These are phyloP conservation scores for Gallirallus australis DNA, from an alignment of 2,797 vertebrate genomes.

Conservation along the genomic window DNA sequence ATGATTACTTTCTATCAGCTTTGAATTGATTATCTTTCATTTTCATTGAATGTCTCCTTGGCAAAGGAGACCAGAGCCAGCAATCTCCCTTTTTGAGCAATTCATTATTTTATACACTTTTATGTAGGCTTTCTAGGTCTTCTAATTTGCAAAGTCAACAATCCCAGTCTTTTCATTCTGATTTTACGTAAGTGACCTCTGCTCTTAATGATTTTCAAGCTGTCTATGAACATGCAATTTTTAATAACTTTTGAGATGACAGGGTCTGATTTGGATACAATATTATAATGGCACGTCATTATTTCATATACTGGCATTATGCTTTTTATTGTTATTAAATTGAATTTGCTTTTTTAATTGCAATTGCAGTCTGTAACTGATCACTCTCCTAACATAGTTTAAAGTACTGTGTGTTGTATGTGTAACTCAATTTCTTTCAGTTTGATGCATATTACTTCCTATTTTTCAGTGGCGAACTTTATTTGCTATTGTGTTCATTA, in stretches of 20 bases:
- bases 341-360: constrained; percentile 33
- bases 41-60: constrained; percentile 62
- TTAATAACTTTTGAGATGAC: constrained; percentile 31
- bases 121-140: constrained; percentile 33
- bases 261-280: not conserved
- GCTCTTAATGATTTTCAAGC: constrained; percentile 33
- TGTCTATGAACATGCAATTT: constrained; percentile 21
- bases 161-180: constrained; percentile 29
- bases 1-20: constrained; percentile 64
- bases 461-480: not conserved
- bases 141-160: constrained; percentile 63
- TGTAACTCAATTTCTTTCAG: not conserved
- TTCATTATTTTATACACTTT: constrained; percentile 54
- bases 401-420: not conserved
- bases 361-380: not conserved
- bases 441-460: not conserved
- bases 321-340: constrained; percentile 15
- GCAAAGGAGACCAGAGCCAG: constrained; percentile 37
- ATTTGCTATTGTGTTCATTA: not conserved
- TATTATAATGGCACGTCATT: constrained; percentile 15
- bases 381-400: not conserved
- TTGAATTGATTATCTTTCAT: constrained; percentile 67
- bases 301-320: not conserved
- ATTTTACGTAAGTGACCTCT: constrained; percentile 10
- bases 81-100: constrained; percentile 39